phyloP scores from a whole-genome alignment of 2,797 vertebrate species.

The Balearica regulorum region DNA sequence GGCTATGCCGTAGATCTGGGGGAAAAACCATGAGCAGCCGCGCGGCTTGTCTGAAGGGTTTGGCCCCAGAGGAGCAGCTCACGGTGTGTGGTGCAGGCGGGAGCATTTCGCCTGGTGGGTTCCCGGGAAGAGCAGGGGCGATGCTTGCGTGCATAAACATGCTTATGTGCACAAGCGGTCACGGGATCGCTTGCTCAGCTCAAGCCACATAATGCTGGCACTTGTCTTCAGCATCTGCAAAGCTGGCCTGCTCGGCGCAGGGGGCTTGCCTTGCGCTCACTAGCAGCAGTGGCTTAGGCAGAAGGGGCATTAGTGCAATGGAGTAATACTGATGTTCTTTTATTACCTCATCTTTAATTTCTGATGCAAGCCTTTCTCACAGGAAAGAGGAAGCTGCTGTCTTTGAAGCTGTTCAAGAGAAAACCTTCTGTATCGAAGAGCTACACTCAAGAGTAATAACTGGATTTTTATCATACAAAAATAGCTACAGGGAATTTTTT shows the following conservation, averaged over 20 bases:
- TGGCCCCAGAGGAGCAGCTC: background rate
- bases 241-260: background rate
- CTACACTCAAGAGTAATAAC: background rate
- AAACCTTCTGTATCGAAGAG: background rate
- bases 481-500: background rate
- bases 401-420: background rate
- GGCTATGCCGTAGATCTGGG: accelerated
- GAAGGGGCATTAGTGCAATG: background rate
- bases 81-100: accelerated
- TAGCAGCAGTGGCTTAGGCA: background rate
- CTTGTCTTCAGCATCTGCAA: background rate
- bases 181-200: background rate
- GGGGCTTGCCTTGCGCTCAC: background rate
- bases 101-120: background rate
- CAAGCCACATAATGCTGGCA: accelerated
- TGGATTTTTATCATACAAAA: background rate
- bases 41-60: background rate
- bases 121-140: accelerated
- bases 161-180: accelerated
- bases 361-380: background rate
- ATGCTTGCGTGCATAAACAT: accelerated
- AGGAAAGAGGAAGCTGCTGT: constrained; percentile 4
- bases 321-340: background rate
- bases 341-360: background rate
- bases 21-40: background rate